phyloP scores from a whole-genome alignment of 2,888 invertebrate genomes.

The Trachelus iudaicus region DNA sequence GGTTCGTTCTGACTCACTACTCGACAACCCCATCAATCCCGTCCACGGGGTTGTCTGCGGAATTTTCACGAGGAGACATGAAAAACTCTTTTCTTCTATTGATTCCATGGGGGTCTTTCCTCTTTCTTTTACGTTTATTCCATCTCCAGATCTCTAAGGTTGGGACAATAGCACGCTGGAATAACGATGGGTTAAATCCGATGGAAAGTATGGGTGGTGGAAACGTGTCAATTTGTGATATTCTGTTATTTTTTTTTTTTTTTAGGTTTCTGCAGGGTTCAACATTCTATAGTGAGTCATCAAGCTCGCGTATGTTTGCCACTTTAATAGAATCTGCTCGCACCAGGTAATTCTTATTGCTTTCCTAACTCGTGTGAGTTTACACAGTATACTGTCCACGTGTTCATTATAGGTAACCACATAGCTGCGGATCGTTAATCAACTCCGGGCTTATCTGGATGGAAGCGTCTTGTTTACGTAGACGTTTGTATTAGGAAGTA shows the following conservation, averaged over 20 bases:
- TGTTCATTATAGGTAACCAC: neutral
- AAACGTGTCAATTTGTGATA: neutral
- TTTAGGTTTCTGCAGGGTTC: too few species aligned
- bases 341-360: neutral
- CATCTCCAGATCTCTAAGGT: neutral
- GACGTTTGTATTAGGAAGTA: neutral
- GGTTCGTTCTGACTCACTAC: slow-evolving; percentile 26
- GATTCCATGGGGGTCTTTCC: neutral
- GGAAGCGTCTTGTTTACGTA: neutral
- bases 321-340: neutral
- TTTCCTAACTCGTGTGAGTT: neutral
- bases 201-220: neutral
- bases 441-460: neutral
- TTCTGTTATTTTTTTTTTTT: neutral
- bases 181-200: neutral
- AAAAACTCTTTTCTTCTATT: neutral
- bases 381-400: neutral
- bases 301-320: neutral
- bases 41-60: neutral
- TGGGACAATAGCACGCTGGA: neutral
- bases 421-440: neutral
- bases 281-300: neutral
- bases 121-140: neutral
- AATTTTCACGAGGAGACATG: neutral
- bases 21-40: slow-evolving; percentile 16